Evolutionary conservation across 2,797 vertebrate genomes (phyloP), one percentile per base, ranked within the genome.

Genomic region (Fratercula arctica): DNA sequence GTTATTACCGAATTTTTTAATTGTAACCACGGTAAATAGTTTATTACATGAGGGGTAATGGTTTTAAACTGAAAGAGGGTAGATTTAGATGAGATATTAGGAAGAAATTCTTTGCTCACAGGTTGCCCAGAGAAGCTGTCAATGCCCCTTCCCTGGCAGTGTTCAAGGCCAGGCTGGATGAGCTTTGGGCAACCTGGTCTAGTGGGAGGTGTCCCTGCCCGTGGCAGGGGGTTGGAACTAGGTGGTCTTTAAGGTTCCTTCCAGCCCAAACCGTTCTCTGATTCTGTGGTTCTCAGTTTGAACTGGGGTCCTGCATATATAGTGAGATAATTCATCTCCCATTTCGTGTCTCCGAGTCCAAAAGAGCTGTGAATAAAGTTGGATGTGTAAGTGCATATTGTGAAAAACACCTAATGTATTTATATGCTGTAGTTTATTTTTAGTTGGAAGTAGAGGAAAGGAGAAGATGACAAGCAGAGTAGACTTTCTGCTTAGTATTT

Each of bases 321-420:
- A 45, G 41, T 64, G 61, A 60, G 24, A 26, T 68, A 45, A 43
- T 73, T 75, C 1, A 17, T 64, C 28, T 54, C 12, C 9, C 5
- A 3, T 53, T 81, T 54, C 15, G 11, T 45, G 23, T 83, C 24
- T 85, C 6, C 16, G 31, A 83, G 9, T 48, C 11, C 17, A 24
- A 23, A 54, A 76, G 50, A 85, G 33, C 35, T 78, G 67, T 45
- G 57, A 64, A 63, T 64, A 74, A 59, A 66, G 25, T 8, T 9
- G 0, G 0, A 4, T 54, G 10, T 24, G 3, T 48, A 61, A 39
- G 23, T 16, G 3, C 3, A 0, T 45, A 9, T 66, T 46, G 11
- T 66, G 81, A 89, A 86, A 54, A 76, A 9, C 20, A 45, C 16
- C 11, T 46, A 10, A 10, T 51, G 9, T 59, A 7, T 20, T 83